A percentile compares a stretch with the other conserved stretches of the same genome.
Evolutionary conservation across 2,888 invertebrate species (phyloP).

Genomic region (Drosophila koepferae): DNA sequence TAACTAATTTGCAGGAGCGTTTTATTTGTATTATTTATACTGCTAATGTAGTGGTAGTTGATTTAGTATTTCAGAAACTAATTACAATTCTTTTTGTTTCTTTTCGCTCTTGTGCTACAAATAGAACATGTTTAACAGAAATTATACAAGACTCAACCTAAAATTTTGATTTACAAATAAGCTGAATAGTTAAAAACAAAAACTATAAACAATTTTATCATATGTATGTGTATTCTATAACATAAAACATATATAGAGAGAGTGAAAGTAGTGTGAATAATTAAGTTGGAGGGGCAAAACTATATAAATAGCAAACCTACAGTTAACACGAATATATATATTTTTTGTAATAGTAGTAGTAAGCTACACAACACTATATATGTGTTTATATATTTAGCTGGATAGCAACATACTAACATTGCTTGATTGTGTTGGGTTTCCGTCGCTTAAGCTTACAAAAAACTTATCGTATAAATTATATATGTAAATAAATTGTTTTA

Average conservation of each 20-base stretch:
- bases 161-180: conserved; percentile 27
- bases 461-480: conserved; percentile 76
- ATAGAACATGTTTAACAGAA: conserved; percentile 57
- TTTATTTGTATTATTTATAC: conserved; percentile 11
- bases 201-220: conserved; percentile 59
- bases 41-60: conserved; percentile 4
- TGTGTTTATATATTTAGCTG: conserved; percentile 36
- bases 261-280: conserved; percentile 34
- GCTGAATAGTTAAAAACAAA: conserved; percentile 40
- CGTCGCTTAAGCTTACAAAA: conserved; percentile 55
- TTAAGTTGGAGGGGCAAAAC: conserved; percentile 15
- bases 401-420: conserved; percentile 74
- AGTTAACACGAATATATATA: conserved; percentile 39
- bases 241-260: conserved; percentile 45
- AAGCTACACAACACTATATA: conserved; percentile 11
- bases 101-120: conserved; percentile 67
- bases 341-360: background rate
- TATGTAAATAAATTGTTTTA: conserved; percentile 79
- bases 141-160: conserved; percentile 41
- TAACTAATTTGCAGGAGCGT: conserved; percentile 64
- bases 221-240: conserved; percentile 75
- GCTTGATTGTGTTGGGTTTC: conserved; percentile 78
- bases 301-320: conserved; percentile 34
- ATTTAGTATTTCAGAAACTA: conserved; percentile 57
- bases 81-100: conserved; percentile 63